Percentiles rank a stretch among this genome's conserved stretches.
phyloP scores from a whole-genome alignment of 2,888 invertebrate species.

The Harmothoe impar region DNA sequence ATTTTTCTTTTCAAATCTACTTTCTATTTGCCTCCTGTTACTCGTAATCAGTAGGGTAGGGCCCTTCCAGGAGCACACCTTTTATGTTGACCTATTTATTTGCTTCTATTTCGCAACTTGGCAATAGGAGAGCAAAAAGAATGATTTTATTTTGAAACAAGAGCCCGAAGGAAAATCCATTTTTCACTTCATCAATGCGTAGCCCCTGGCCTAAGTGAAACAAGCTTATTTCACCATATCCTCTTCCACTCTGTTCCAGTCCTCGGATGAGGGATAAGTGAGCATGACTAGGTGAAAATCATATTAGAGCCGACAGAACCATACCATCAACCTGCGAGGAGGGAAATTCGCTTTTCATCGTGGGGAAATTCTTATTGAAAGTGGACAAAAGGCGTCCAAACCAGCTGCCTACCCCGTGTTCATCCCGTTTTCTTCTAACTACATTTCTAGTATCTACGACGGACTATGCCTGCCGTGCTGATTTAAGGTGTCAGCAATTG shows the following conservation, averaged over 20 bases:
- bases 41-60: neutral
- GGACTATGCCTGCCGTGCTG: neutral
- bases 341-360: too few species aligned
- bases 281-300: constrained; percentile 1
- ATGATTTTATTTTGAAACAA: constrained; percentile 43
- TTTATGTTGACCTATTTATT: constrained; percentile 24
- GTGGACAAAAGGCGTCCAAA: too few species aligned
- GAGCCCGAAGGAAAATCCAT: constrained; percentile 46
- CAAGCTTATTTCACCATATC: constrained; percentile 18
- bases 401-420: too few species aligned
- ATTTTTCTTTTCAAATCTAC: neutral
- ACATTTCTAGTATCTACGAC: neutral
- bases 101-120: constrained; percentile 14
- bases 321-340: neutral
- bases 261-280: constrained; percentile 1
- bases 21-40: neutral
- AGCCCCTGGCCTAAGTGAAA: constrained; percentile 24
- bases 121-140: constrained; percentile 3
- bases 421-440: neutral
- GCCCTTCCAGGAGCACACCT: neutral
- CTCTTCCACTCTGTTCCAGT: neutral
- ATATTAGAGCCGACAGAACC: constrained; percentile 17
- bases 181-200: constrained; percentile 22
- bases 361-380: too few species aligned
- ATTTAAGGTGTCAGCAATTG: neutral